Evolutionary conservation across 2,888 invertebrate genomes (phyloP), one percentile per base, ranked within the genome.

Genomic region (Unio delphinus): DNA sequence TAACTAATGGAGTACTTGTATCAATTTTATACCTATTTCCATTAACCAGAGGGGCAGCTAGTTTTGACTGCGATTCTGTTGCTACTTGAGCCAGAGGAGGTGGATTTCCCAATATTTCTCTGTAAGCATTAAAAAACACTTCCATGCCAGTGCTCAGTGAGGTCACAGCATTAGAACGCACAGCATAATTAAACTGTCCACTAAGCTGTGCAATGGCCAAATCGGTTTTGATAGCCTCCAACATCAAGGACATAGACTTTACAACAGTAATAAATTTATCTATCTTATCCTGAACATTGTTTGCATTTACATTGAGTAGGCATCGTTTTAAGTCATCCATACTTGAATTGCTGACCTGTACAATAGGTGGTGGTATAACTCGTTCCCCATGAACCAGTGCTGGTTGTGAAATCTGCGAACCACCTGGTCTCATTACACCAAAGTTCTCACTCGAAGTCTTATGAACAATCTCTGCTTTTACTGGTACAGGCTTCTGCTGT

Each of bases 191-290:
- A 45, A 45, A 45, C 2, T 45, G 45, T 1, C 45, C 45, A 11
- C 45, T 34, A 34, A 34, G 34, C 56, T 70, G 75, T 18, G 75
- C 77, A 55, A 77, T 77, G 17, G 74, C 72, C 55, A 77, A 57
- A 58, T 77, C 77, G 34, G 75, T 74, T 61, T 78, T 78, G 17
- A 80, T 64, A 34, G 75, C 73, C 30, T 76, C 75, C 58, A 83
- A 30, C 28, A 73, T 59, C 18, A 75, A 61, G 60, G 58, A 65
- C 28, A 83, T 67, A 58, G 75, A 67, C 54, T 73, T 73, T n/a
- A 78, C 66, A 4, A 75, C 72, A 23, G 75, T 66, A 34, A 67
- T 63, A 61, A 83, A 57, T 65, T 75, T 76, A 26, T 79, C 73
- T 18, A 76, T 55, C 61, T 74, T 30, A 54, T 61, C 64, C 23